Percentiles rank a stretch among this genome's conserved stretches.
Conservation (phyloP, 2,888 invertebrate genomes). For the Mellilla xanthometata region DNA sequence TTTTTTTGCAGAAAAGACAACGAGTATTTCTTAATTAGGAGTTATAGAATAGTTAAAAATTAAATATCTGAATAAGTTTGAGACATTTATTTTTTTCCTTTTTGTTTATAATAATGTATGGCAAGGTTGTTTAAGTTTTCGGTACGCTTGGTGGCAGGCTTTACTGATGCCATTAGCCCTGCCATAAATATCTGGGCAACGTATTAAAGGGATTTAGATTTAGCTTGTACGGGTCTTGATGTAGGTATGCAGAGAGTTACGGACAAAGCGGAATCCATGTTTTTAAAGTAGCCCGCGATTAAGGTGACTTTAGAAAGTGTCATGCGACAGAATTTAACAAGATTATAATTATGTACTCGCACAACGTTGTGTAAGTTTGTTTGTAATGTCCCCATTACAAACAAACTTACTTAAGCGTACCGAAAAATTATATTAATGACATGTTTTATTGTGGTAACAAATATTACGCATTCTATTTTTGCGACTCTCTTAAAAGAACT, state of each 20-base stretch:
- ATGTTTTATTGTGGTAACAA: too few relatives aligned
- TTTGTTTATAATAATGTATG: slow-evolving; percentile 11
- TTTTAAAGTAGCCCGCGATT: slow-evolving; percentile 46
- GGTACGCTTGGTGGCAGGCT: slow-evolving; percentile 53
- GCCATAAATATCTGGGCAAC: slow-evolving; percentile 76
- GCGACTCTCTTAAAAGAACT: too few relatives aligned
- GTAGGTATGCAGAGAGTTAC: slow-evolving; percentile 63
- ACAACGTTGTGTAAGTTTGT: not conserved
- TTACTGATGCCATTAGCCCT: slow-evolving; percentile 71
- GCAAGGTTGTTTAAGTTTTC: slow-evolving; percentile 44
- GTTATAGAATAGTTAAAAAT: slow-evolving; percentile 37
- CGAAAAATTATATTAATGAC: too few relatives aligned
- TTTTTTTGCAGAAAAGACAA: slow-evolving; percentile 55
- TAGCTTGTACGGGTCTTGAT: slow-evolving; percentile 68
- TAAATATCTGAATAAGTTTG: slow-evolving; percentile 9
- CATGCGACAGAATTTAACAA: slow-evolving; percentile 16
- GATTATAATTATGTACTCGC: slow-evolving; percentile 5
- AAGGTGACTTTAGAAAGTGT: slow-evolving; percentile 29
- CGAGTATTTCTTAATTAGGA: slow-evolving; percentile 57
- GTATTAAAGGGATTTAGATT: slow-evolving; percentile 76
- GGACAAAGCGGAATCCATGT: slow-evolving; percentile 47
- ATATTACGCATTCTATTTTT: too few relatives aligned
- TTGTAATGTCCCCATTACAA: too few relatives aligned
- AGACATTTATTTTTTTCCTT: too few relatives aligned
- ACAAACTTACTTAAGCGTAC: too few relatives aligned